Conservation (phyloP, 2,113 vertebrate genomes). For the Lophotis ruficrista region DNA sequence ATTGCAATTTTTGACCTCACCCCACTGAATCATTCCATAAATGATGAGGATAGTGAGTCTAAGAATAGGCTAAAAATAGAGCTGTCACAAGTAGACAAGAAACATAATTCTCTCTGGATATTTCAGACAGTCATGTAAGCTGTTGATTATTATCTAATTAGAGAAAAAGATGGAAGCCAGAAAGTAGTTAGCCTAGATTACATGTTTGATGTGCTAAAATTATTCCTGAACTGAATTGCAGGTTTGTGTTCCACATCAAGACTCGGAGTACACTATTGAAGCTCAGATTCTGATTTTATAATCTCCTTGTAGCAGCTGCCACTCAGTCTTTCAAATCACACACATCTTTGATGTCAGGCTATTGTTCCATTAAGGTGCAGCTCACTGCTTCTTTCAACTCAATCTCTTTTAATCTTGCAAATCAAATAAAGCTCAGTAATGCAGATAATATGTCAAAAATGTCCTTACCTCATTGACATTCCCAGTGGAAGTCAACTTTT, state of each 20-base stretch:
- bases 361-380: slow-evolving; percentile 57
- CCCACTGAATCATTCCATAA: background rate
- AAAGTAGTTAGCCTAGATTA: background rate
- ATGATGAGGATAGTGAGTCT: background rate
- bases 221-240: background rate
- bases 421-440: slow-evolving; percentile 72
- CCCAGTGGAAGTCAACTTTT: slow-evolving; percentile 53
- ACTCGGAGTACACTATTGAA: background rate
- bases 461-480: slow-evolving; percentile 65
- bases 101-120: background rate
- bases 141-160: slow-evolving; percentile 17
- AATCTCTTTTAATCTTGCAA: slow-evolving; percentile 64
- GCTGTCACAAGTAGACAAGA: background rate
- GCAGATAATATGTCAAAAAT: slow-evolving; percentile 63
- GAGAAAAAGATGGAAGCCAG: background rate
- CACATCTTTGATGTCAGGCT: slow-evolving; percentile 44
- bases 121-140: background rate
- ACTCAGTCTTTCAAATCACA: slow-evolving; percentile 40
- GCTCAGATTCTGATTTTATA: slow-evolving; percentile 33
- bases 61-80: background rate
- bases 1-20: background rate
- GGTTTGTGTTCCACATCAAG: background rate
- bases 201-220: background rate
- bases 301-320: slow-evolving; percentile 38
- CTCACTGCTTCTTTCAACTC: slow-evolving; percentile 47